Base-by-base conservation (phyloP, 1,140 invertebrate species). In the Scaptomyza pallida region DNA sequence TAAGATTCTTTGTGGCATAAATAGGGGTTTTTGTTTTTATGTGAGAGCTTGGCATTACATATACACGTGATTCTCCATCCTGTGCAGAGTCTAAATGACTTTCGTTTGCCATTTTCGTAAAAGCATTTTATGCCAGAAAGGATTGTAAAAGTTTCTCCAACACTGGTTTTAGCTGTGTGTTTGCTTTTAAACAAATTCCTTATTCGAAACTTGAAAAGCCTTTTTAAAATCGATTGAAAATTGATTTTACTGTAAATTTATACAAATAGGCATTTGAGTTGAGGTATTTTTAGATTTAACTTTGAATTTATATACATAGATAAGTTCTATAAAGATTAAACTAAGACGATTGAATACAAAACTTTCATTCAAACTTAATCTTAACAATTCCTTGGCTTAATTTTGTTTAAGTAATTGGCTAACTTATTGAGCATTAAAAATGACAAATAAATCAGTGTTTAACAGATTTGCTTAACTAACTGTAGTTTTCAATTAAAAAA, bases 71-170 rank as follows among this genome's bases (percentile, higher is more conserved):
- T 19, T 19, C 19, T 30, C 26, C 26, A 30, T 30, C 8, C 26
- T 30, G 26, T 30, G 60, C 40, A 17, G 45, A 60, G 45, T 65
- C 64, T 65, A 64, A 71, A 71, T 71, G 61, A 71, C 68, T 71
- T 71, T 70, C 60, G 44, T 64, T 62, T 64, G 52, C 61, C 68
- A 51, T 65, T 65, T 64, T 4, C 61, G 61, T 47, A 57, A 65
- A 62, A 62, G 59, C 41, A 43, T 17, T 57, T 65, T 55, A 48
- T 56, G 43, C 44, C 13, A 41, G 6, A 30, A 21, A 65, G 44
- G 37, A 44, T 57, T 57, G 45, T 8, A 30, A 45, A 56, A 71
- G 65, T 71, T 71, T 52, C 13, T 51, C 65, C 35, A 26, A 57
- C 23, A 57, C 43, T 45, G 15, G 15, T 30, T n/a, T n/a, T 26